phyloP scores from a whole-genome alignment of 2,888 invertebrate genomes.

The Pilophorus perplexus region DNA sequence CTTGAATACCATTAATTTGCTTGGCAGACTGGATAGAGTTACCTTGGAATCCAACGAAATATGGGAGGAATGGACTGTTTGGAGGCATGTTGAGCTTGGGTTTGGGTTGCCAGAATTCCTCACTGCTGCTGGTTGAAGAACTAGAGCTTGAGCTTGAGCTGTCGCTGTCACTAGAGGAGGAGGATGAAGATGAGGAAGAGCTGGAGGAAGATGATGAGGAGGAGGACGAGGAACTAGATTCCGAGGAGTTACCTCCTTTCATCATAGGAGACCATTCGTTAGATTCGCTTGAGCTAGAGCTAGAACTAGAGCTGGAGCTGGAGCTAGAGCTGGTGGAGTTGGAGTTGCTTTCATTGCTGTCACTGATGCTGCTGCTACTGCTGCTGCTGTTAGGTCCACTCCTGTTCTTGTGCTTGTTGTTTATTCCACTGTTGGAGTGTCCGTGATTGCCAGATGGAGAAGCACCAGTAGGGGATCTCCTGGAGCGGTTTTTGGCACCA shows the following conservation, averaged over 20 bases:
- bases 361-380: slow-evolving; percentile 38
- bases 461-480: slow-evolving; percentile 7
- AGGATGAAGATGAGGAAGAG: slow-evolving; percentile 46
- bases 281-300: slow-evolving; percentile 43
- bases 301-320: slow-evolving; percentile 47
- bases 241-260: slow-evolving; percentile 2
- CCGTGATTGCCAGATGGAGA: not conserved
- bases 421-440: not conserved
- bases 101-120: slow-evolving; percentile 52
- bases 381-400: slow-evolving; percentile 40
- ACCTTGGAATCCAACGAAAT: slow-evolving; percentile 55
- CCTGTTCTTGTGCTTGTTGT: not conserved
- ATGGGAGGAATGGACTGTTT: slow-evolving; percentile 54
- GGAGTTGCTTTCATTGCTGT: slow-evolving; percentile 41
- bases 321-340: slow-evolving; percentile 33
- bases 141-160: slow-evolving; percentile 54
- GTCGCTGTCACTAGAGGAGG: slow-evolving; percentile 48
- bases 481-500: slow-evolving; percentile 13
- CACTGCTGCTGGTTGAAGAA: slow-evolving; percentile 54
- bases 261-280: slow-evolving; percentile 20
- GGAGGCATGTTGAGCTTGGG: slow-evolving; percentile 55
- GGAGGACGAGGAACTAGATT: slow-evolving; percentile 41
- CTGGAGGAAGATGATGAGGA: slow-evolving; percentile 44
- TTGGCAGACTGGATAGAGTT: slow-evolving; percentile 52
- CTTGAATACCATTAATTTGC: slow-evolving; percentile 48